phyloP scores from a whole-genome alignment of 2,113 vertebrate species.

The Ornithorhynchus anatinus region DNA sequence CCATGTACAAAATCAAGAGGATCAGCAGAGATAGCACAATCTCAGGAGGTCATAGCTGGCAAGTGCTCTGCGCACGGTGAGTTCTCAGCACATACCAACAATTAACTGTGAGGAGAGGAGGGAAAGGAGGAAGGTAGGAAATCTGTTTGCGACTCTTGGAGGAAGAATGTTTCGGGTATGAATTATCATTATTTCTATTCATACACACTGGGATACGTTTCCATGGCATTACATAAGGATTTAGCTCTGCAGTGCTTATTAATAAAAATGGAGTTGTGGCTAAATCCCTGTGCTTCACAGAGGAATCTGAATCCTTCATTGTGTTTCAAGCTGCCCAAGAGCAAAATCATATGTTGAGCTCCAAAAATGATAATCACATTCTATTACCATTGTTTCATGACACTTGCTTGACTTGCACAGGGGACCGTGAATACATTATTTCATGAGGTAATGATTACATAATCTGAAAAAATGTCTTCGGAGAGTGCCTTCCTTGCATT shows the following conservation, averaged over 20 bases:
- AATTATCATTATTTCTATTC: not conserved
- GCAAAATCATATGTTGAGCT: not conserved
- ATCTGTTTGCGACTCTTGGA: not conserved
- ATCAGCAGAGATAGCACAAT: no score
- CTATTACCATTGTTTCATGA: no score
- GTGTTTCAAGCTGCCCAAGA: not conserved
- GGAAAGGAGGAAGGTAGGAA: no score
- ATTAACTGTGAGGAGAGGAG: no score
- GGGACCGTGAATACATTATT: not conserved
- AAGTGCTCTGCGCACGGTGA: no score
- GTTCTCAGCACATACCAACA: no score
- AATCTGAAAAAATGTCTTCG: not conserved
- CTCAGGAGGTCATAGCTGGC: no score
- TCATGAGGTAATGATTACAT: not conserved
- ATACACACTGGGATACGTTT: not conserved
- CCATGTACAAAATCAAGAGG: no score
- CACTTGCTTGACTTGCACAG: not conserved
- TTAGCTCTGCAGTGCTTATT: not conserved
- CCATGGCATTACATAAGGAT: not conserved
- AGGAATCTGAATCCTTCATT: not conserved
- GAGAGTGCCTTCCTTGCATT: not conserved
- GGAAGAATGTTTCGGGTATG: conserved; percentile 6
- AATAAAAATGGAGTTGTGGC: not conserved
- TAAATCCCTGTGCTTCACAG: not conserved
- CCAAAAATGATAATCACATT: not conserved